Conservation (phyloP, 2,797 vertebrate genomes). For the Galago senegalensis region DNA sequence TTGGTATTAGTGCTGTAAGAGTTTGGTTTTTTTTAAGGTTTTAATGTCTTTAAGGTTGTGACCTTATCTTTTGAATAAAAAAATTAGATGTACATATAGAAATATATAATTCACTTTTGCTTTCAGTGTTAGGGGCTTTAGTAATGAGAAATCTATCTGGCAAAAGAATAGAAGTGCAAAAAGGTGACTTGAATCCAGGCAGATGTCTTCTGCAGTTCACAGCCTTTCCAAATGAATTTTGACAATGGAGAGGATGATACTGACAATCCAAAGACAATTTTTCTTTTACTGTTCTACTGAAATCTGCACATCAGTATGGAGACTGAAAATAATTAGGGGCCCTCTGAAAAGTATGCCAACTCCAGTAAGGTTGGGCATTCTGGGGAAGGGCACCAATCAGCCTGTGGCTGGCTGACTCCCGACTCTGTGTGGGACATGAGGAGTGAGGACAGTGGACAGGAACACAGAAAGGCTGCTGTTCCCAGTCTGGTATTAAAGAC, state of each 20-base stretch:
- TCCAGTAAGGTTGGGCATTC: not conserved
- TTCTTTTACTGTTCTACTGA: not conserved
- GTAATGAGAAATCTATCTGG: not conserved
- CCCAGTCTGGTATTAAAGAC: conserved; percentile 15
- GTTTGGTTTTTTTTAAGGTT: not conserved
- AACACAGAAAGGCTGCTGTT: not conserved
- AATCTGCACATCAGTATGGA: not conserved
- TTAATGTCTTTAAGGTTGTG: not conserved
- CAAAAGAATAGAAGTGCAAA: not conserved
- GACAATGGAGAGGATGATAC: not conserved
- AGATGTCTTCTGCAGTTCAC: not conserved
- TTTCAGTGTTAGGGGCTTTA: not conserved
- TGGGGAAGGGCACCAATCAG: not conserved
- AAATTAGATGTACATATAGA: not conserved
- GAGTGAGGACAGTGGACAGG: not conserved
- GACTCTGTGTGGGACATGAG: not conserved
- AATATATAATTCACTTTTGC: not conserved
- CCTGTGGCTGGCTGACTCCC: not conserved
- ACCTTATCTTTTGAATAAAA: conserved; percentile 38
- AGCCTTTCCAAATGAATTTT: conserved; percentile 23
- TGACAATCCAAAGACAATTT: conserved; percentile 28
- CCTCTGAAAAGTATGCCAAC: not conserved
- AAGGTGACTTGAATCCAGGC: conserved; percentile 6
- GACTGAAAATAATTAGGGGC: not conserved
- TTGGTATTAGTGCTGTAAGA: not conserved